A percentile compares a stretch with the other conserved stretches of the same genome.
Conservation (phyloP, 2,888 invertebrate genomes). For the Pinctada fucata region DNA sequence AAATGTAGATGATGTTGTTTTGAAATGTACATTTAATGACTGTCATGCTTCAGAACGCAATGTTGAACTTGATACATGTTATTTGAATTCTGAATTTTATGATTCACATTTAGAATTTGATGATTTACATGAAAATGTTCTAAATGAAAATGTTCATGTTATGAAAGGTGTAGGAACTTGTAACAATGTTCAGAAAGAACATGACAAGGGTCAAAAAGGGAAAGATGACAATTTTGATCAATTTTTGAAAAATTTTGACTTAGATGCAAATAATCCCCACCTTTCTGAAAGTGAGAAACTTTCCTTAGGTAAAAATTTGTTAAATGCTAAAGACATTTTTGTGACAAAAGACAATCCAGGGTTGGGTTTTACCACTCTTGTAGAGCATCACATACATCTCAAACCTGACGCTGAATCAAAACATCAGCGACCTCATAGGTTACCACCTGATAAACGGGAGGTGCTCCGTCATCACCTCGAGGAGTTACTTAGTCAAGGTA, state of each 20-base stretch:
- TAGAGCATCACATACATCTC: conserved; percentile 31
- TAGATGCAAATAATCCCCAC: neutral
- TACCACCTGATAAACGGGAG: conserved; percentile 32
- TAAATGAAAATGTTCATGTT: conserved; percentile 3
- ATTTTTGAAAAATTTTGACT: neutral
- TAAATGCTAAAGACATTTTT: conserved; percentile 3
- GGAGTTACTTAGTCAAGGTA: conserved; percentile 32
- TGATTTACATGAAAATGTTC: too few species aligned
- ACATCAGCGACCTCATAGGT: conserved; percentile 30
- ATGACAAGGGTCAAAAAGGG: neutral
- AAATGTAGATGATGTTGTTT: neutral
- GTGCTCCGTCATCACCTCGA: conserved; percentile 32
- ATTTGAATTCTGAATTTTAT: neutral
- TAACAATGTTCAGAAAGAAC: neutral
- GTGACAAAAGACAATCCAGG: conserved; percentile 7
- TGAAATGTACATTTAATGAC: too few species aligned
- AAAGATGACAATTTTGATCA: neutral
- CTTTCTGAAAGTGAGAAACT: conserved; percentile 7
- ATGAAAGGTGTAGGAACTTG: neutral
- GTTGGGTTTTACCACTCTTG: conserved; percentile 26
- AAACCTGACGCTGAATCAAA: conserved; percentile 22
- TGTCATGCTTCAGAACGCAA: too few species aligned
- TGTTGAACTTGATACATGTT: too few species aligned
- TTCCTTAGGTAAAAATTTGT: neutral
- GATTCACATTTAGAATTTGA: too few species aligned